Evolutionary conservation across 2,888 invertebrate genomes (phyloP), one percentile per base, ranked within the genome.

Genomic region (Thalpophila matura): DNA sequence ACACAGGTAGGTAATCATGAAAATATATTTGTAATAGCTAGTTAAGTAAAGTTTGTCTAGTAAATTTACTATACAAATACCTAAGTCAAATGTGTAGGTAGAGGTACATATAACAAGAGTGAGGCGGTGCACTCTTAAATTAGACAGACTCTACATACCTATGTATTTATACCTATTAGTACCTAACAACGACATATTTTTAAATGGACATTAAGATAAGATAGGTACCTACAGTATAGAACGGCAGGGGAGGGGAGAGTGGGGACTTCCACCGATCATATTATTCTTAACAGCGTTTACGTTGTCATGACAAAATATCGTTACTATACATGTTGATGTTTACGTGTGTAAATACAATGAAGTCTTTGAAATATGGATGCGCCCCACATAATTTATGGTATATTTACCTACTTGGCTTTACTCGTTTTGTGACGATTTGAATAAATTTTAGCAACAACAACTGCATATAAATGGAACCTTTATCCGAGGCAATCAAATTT

Each of bases 401-500:
- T 71, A 69, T 70, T 67, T 73, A 77, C 71, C 62, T 61, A 81
- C 67, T 77, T 60, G 58, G n/a, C 47, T 63, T 74, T 77, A 57
- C 43, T 65, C 61, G 66, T 58, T 77, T 78, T 74, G 80, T 80
- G 74, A 74, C 66, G 71, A 72, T 80, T 74, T 73, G 75, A 81
- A 77, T 80, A 78, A 75, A 81, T 74, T 76, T 73, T 77, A 81
- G 76, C 76, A 78, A 84, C 66, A 83, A 82, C 82, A 86, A 86
- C 83, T 88, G 86, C 85, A 89, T 86, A 84, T 87, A 87, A 89
- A 88, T 85, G 84, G 83, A 85, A 82, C 81, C 81, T 88, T 88
- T 88, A 89, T 86, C 82, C 80, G 67, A 79, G 78, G 89, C 87
- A 86, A 91, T 91, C 89, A 90, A 92, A 90, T 78, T 90, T 91